Conservation (phyloP, 2,113 vertebrate genomes). For the Psittacula cyanocephala region DNA sequence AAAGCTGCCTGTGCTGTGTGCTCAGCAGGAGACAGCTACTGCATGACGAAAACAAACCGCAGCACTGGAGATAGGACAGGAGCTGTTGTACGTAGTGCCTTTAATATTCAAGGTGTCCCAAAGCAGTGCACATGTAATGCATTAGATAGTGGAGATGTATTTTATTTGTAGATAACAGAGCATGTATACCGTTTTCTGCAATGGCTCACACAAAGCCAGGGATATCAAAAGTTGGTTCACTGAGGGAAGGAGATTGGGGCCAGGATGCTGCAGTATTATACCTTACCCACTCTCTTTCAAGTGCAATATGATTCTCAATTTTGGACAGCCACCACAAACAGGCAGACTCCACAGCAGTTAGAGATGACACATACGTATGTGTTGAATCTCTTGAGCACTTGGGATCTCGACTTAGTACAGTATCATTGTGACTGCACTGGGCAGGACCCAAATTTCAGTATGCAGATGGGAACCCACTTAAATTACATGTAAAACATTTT, state of each 20-base stretch:
- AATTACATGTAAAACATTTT: background rate
- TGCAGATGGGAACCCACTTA: background rate
- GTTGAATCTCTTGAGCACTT: background rate
- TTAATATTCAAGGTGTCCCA: constrained; percentile 3
- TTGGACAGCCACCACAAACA: background rate
- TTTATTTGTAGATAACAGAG: background rate
- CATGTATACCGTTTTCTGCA: background rate
- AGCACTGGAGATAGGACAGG: background rate
- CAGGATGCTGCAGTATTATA: background rate
- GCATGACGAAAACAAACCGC: constrained; percentile 15
- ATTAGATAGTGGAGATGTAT: background rate
- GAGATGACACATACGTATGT: background rate
- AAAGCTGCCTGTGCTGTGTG: background rate
- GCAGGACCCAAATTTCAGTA: background rate
- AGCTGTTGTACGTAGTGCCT: constrained; percentile 44
- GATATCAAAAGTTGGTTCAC: background rate
- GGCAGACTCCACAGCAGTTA: background rate
- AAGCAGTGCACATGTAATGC: background rate
- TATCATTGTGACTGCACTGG: background rate
- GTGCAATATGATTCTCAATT: background rate
- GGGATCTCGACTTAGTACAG: background rate
- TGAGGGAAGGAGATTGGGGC: background rate
- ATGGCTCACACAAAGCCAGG: background rate
- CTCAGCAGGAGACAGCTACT: background rate
- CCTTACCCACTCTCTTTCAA: background rate